A percentile compares a stretch with the other conserved stretches of the same genome.
Evolutionary conservation across 1,140 invertebrate genomes (phyloP).

Genomic region (Trichonephila inaurata): DNA sequence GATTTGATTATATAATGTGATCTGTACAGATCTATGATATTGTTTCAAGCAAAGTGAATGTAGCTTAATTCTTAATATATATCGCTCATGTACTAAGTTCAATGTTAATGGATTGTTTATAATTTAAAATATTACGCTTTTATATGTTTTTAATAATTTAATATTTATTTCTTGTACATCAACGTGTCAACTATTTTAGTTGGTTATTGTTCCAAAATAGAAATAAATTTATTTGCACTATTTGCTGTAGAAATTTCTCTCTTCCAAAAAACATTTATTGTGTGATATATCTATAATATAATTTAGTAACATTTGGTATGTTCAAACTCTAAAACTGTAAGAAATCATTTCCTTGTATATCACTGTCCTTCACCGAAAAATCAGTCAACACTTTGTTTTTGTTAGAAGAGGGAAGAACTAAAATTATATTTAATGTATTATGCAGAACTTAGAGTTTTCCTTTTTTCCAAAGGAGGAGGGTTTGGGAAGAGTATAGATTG

Average conservation of each 20-base stretch:
- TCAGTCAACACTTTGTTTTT: too few species aligned
- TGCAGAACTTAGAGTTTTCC: too few species aligned
- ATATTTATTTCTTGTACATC: constrained; percentile 1
- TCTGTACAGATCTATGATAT: background rate
- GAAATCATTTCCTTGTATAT: background rate
- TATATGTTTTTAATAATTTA: constrained; percentile 18
- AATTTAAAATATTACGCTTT: constrained; percentile 4
- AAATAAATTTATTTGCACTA: constrained; percentile 12
- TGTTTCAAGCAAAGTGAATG: background rate
- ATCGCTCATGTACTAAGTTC: background rate
- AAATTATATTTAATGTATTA: too few species aligned
- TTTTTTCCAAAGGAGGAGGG: too few species aligned
- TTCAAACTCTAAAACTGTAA: background rate
- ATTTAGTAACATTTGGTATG: background rate
- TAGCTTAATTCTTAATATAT: background rate
- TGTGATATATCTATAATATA: too few species aligned
- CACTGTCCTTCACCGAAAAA: background rate
- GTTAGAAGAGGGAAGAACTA: too few species aligned
- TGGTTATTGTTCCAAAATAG: background rate
- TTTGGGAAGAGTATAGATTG: too few species aligned
- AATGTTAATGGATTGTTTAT: constrained; percentile 17
- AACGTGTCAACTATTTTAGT: background rate
- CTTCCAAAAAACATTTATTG: too few species aligned
- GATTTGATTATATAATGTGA: too few species aligned
- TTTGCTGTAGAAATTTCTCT: background rate